Conservation (phyloP, 2,888 invertebrate genomes). For the Elegia similella region DNA sequence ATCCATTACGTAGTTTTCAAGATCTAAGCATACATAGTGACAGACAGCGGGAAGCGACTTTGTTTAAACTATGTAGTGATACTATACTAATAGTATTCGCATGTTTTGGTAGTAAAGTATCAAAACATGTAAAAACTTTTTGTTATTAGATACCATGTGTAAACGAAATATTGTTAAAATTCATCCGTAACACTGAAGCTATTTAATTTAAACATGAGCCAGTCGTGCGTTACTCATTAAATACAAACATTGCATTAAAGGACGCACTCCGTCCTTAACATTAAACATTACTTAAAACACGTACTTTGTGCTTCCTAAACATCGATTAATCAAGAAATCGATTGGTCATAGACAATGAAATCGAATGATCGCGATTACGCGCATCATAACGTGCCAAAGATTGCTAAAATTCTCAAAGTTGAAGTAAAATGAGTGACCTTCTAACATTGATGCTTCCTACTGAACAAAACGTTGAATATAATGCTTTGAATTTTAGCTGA, state of each 20-base stretch:
- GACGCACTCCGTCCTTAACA: neutral
- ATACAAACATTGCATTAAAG: neutral
- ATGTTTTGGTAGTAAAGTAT: no score
- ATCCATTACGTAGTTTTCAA: no score
- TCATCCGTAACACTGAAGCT: neutral
- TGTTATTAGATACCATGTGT: no score
- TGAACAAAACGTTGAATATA: neutral
- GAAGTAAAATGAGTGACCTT: neutral
- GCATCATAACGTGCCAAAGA: neutral
- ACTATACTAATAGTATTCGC: no score
- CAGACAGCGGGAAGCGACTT: no score
- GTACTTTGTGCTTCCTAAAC: conserved; percentile 18
- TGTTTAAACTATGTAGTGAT: no score
- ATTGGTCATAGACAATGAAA: neutral
- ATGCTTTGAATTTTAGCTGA: neutral
- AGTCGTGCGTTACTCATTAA: neutral
- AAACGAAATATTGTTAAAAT: neutral
- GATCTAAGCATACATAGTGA: no score
- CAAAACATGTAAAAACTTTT: no score
- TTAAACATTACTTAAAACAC: neutral
- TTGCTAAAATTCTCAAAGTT: neutral
- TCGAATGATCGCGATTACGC: neutral
- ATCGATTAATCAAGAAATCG: conserved; percentile 15
- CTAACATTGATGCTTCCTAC: neutral
- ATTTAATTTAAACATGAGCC: neutral